phyloP scores from a whole-genome alignment of 2,113 vertebrate species.

The Crotalus horridus region DNA sequence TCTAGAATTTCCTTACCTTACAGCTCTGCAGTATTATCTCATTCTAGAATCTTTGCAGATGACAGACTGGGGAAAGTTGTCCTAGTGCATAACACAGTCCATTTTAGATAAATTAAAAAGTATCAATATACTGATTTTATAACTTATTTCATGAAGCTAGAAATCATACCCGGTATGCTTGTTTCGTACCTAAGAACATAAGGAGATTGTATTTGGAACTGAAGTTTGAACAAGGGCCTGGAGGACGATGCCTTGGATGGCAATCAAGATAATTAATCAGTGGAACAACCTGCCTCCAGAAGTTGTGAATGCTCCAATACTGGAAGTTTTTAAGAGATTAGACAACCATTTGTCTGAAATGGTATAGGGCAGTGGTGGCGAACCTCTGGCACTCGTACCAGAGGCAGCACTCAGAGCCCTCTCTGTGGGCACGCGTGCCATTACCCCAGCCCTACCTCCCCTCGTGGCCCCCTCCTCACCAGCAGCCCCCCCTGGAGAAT shows the following conservation, averaged over 20 bases:
- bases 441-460: no score
- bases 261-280: background rate
- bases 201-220: background rate
- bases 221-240: background rate
- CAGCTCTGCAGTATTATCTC: background rate
- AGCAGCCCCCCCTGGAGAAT: no score
- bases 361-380: no score
- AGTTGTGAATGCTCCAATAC: no score
- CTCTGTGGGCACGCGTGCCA: no score
- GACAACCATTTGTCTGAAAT: no score
- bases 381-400: no score
- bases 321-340: no score
- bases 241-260: background rate
- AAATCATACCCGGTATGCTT: background rate
- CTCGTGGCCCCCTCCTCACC: no score
- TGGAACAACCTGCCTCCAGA: no score
- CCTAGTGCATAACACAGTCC: background rate
- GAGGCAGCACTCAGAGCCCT: no score
- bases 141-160: background rate
- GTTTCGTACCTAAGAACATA: background rate
- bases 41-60: background rate
- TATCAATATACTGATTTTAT: background rate
- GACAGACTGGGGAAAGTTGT: background rate
- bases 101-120: background rate
- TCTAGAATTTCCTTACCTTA: background rate